These are phyloP conservation scores for Ecliptopera silaceata DNA, from an alignment of 2,888 invertebrate species.

Conservation along the genomic window DNA sequence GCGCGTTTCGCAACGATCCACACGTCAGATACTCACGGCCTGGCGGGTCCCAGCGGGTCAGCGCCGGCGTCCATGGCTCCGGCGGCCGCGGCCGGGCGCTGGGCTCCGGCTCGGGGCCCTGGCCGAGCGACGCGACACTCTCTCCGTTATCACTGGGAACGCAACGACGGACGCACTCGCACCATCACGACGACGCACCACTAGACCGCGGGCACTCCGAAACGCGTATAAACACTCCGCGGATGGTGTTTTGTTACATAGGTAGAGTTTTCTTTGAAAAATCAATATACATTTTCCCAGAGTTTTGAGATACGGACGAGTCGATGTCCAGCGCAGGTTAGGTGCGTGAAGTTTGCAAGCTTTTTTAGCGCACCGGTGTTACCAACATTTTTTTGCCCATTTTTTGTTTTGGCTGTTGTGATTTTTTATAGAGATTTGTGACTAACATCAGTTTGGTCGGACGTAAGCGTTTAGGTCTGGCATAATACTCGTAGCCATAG, in stretches of 20 bases:
- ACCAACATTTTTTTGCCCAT: constrained; percentile 83
- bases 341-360: constrained; percentile 84
- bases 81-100: constrained; percentile 69
- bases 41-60: constrained; percentile 79
- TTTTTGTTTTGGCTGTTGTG: constrained; percentile 82
- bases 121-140: constrained; percentile 80
- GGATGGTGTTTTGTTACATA: constrained; percentile 83
- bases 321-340: constrained; percentile 85
- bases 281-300: constrained; percentile 84
- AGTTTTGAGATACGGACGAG: constrained; percentile 80
- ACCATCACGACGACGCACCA: constrained; percentile 81
- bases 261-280: constrained; percentile 84
- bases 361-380: constrained; percentile 84
- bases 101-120: constrained; percentile 77
- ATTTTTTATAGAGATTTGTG: constrained; percentile 77
- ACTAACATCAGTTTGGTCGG: constrained; percentile 65
- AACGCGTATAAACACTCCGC: constrained; percentile 82
- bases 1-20: constrained; percentile 76
- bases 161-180: constrained; percentile 78
- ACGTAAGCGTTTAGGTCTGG: constrained; percentile 61
- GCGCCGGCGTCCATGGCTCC: constrained; percentile 76
- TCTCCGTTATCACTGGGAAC: constrained; percentile 79
- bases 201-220: constrained; percentile 74
- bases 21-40: constrained; percentile 78
- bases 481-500: constrained; percentile 56